Base-by-base conservation (phyloP, 2,113 vertebrate genomes). In the Formicarius rufipectus region DNA sequence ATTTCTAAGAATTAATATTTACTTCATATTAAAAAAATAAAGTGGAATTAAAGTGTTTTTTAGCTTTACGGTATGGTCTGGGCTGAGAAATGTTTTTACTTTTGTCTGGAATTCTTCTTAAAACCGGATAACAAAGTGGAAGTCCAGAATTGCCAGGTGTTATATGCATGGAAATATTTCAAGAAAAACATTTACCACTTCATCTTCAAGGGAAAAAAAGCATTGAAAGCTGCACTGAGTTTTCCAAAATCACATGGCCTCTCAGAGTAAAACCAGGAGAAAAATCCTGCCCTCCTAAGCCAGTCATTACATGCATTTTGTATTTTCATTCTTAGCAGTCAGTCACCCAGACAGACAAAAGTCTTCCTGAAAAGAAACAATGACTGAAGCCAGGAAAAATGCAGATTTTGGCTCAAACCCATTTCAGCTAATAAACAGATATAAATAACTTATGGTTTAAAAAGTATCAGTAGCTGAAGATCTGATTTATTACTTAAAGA, bases 131-230 rank as follows among this genome's bases (percentile, higher is more conserved):
- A 72, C 27, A 68, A 69, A 86, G 49, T 49, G 11, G 28, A 91
- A 83, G 47, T 93, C 76, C 47, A 69, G 7, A 60, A 49, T 56
- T 87, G 9, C 81, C 84, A 93, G 74, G 66, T 96, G 69, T 56
- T 81, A 7, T 47, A 23, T 7, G 27, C 64, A 67, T 94, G 87
- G 74, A 93, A 82, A 64, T 87, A 82, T 44, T 89, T 82, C 56
- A 89, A 84, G 58, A 89, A 84, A 66, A 84, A 68, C 84, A 82
- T 91, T 87, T 95, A 83, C 55, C 90, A 81, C 89, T 88, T 77
- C 45, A 55, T 77, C 63, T 93, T 90, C 50, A 52, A 91, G 71
- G 44, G 67, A 50, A 89, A 62, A 9, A 84, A 75, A 78, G 35
- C 7, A 10, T 12, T 83, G 19, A 66, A 76, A 89, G n/a, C 31